Evolutionary conservation across 2,888 invertebrate species (phyloP).

Genomic region (Eumerus sabulonum): DNA sequence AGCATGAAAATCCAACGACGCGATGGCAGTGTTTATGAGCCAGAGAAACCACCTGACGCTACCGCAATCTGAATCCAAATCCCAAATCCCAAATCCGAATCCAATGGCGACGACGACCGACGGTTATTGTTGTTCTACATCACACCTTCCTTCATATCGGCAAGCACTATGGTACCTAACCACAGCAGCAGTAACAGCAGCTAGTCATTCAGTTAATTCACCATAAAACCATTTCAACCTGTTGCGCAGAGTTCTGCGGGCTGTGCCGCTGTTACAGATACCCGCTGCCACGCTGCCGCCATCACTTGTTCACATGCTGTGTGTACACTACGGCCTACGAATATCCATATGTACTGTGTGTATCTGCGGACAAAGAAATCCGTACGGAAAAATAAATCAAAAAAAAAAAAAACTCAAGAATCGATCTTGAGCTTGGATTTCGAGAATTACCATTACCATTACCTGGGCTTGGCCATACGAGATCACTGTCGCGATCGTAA

Average conservation of each 20-base stretch:
- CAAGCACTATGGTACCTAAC: neutral
- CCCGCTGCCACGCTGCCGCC: slow-evolving; percentile 7
- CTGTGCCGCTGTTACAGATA: slow-evolving; percentile 37
- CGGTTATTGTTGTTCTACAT: slow-evolving; percentile 10
- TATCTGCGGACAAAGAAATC: slow-evolving; percentile 35
- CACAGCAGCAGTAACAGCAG: slow-evolving; percentile 39
- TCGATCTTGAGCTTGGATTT: slow-evolving; percentile 26
- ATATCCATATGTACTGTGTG: too few relatives aligned
- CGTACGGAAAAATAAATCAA: slow-evolving; percentile 30
- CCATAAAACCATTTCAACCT: slow-evolving; percentile 68
- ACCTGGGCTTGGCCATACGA: slow-evolving; percentile 63
- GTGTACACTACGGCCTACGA: too few relatives aligned
- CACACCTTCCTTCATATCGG: too few relatives aligned
- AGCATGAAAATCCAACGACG: slow-evolving; percentile 13
- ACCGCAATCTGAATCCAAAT: slow-evolving; percentile 4
- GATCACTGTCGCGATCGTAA: slow-evolving; percentile 34
- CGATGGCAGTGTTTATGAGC: slow-evolving; percentile 45
- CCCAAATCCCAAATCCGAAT: too few relatives aligned
- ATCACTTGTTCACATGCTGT: neutral
- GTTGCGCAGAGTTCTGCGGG: slow-evolving; percentile 64
- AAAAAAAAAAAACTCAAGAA: slow-evolving; percentile 35
- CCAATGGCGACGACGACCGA: slow-evolving; percentile 4
- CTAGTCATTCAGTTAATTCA: slow-evolving; percentile 64
- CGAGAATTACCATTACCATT: slow-evolving; percentile 53
- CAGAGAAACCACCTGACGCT: slow-evolving; percentile 62